Evolutionary conservation across 1,140 invertebrate genomes (phyloP), one percentile per base, ranked within the genome.

Genomic region (Macrocentrus cingulum): DNA sequence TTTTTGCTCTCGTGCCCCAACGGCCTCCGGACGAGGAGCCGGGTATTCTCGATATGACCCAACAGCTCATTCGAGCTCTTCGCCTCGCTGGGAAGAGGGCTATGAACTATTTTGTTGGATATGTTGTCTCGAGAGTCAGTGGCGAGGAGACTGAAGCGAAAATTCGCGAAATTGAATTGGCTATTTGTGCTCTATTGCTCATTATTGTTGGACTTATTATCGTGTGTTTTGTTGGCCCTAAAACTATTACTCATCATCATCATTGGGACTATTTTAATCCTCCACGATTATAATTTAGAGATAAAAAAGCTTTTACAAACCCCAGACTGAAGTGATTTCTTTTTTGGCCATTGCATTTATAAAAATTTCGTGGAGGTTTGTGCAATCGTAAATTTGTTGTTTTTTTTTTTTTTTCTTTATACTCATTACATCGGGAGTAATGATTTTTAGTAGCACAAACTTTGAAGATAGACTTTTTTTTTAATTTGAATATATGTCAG

Each of bases 241-340:
- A 84, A 60, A 86, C 87, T 15, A 83, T 91, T 34, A 88, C 88
- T 57, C 88, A 91, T 72, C 87, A 91, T 68, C 84, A 86, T 64
- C 85, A 87, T 58, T 92, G 91, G 91, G 90, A 92, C 71, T 92
- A 88, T 70, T 91, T 89, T 64, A 91, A 89, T 80, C 89, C 89
- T 16, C 89, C 88, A 20, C 68, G 76, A 66, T 75, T 70, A 64
- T 63, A 37, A 52, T n/a, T n/a, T 36, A 23, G 39, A 49, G 13
- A 23, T 48, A 50, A 36, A 32, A 55, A 56, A 60, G 37, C 55
- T 42, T 56, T 36, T 11, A 52, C n/a, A n/a, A n/a, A n/a, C n/a
- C 46, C 36, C 11, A 48, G 20, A 36, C 9, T 36, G 11, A 18
- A 46, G 3, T 45, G 22, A 45, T 15, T 36, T 36, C 8, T n/a